Base-by-base conservation (phyloP, 2,888 invertebrate species). In the Crepidodera aurea region DNA sequence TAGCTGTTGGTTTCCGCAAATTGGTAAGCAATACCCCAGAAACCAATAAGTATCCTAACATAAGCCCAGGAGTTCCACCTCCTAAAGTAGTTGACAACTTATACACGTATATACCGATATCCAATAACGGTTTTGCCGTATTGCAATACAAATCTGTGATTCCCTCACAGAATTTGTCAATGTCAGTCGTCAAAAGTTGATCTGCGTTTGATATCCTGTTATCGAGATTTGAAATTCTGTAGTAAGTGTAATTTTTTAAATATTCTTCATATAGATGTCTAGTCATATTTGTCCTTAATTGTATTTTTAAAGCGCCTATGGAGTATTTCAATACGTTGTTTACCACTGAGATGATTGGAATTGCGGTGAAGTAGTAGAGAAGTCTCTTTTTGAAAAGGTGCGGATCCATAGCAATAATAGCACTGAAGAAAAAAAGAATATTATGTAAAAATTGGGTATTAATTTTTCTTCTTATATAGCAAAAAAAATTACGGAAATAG, bases 141-240 rank as follows among this genome's bases (percentile, higher is more conserved):
- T 98, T 97, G 64, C 96, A 95, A 83, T 99, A 99, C 10, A 99
- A 84, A 78, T 98, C 97, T 0, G 96, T 93, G 29, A 96, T 90
- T 58, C 95, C 93, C 71, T 95, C 94, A 79, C 98, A 98, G 84
- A 99, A 98, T 81, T 95, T 96, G 80, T 98, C 98, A 1, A 98
- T 93, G 78, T 99, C 98, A 0, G 94, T 96, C 0, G 98, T 97
- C 58, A 98, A 83, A 48, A 98, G 84, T 79, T 98, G 98, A 81
- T 98, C 98, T 0, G 96, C 94, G 83, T 98, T 98, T 8, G 94
- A 87, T 82, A 98, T 96, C 77, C 97, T 86, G 76, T 93, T 95
- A 82, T 98, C 98, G 73, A 98, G 83, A 82, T 98, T 97, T 64
- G 91, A 91, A 87, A 98, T 94, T 83, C 96, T 93, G 83, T 98